Base-by-base conservation (phyloP, 2,113 vertebrate species). In the Cyprinus carpio region DNA sequence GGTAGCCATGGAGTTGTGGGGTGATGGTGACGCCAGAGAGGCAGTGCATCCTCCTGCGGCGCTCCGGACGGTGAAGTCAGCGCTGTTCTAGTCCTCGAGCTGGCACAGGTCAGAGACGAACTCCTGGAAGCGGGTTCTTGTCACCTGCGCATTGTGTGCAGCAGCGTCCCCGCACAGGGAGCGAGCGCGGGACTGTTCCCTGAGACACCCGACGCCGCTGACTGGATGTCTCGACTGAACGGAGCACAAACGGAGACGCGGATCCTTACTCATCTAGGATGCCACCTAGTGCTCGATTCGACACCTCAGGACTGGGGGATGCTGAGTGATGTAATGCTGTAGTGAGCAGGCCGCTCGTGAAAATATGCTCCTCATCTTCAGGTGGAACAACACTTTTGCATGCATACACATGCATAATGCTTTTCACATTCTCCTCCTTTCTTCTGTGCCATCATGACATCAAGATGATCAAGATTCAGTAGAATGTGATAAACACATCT, bases 241-340 rank as follows among this genome's bases (percentile, higher is more conserved):
- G 46, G 72, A 37, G 34, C 34, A 37, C 34, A 37, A 37, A 37
- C 5, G 6, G 6, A 49, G 81, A 85, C 81, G 74, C 40, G 75
- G 27, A 62, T 4, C 56, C 51, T 84, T 86, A 77, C 88, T 93
- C 91, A 87, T 85, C 91, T 88, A 91, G 92, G 92, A 93, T 94
- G 94, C 94, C 95, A 95, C 93, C 93, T 95, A 95, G 94, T 92
- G 94, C 93, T 92, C 74, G 62, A 89, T 87, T 65, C 90, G 56
- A 43, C 89, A 87, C 88, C 89, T 65, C 81, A 49, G 84, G 89
- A 60, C 75, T 69, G 40, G 40, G 40, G 40, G 40, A 40, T 40
- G 62, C 69, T 76, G 76, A 87, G 90, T 93, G 91, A 92, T 92
- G 91, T 92, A 91, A 92, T 90, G 91, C 81, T 87, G 84, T 58